These are phyloP conservation scores for Helicolenus hilgendorfi DNA, from an alignment of 2,797 vertebrate genomes.

Conservation along the genomic window DNA sequence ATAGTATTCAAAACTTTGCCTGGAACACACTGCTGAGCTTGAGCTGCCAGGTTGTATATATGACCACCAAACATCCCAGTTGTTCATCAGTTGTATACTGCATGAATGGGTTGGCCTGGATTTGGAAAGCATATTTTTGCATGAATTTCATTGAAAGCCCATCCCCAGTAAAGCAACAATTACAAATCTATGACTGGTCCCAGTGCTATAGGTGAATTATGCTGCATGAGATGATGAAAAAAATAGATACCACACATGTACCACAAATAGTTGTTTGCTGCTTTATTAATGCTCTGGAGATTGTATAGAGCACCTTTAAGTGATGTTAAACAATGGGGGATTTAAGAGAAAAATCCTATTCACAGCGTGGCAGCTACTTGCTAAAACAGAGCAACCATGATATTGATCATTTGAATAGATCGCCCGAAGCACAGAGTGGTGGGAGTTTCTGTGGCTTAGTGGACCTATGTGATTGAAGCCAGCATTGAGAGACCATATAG, in stretches of 20 bases:
- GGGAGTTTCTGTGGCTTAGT: background rate
- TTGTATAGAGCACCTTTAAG: background rate
- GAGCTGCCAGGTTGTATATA: background rate
- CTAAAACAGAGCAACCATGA: background rate
- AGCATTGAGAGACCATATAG: background rate
- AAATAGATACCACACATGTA: background rate
- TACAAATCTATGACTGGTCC: slow-evolving; percentile 2
- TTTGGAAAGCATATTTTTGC: background rate
- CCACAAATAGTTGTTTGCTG: background rate
- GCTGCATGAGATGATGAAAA: background rate
- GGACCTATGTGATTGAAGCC: background rate
- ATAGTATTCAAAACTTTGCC: background rate
- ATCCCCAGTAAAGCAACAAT: background rate
- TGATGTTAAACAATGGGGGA: slow-evolving; percentile 5
- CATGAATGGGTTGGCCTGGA: background rate
- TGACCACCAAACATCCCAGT: background rate
- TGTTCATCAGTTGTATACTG: background rate
- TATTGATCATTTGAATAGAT: slow-evolving; percentile 5
- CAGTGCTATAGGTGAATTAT: background rate
- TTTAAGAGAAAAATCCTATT: background rate
- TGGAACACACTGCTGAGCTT: background rate
- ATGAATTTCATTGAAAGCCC: background rate
- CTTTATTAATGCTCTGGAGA: background rate
- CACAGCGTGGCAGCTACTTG: background rate
- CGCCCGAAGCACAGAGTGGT: background rate